These are phyloP conservation scores for Thaumatotibia leucotreta DNA, from an alignment of 1,140 invertebrate genomes.

Conservation along the genomic window DNA sequence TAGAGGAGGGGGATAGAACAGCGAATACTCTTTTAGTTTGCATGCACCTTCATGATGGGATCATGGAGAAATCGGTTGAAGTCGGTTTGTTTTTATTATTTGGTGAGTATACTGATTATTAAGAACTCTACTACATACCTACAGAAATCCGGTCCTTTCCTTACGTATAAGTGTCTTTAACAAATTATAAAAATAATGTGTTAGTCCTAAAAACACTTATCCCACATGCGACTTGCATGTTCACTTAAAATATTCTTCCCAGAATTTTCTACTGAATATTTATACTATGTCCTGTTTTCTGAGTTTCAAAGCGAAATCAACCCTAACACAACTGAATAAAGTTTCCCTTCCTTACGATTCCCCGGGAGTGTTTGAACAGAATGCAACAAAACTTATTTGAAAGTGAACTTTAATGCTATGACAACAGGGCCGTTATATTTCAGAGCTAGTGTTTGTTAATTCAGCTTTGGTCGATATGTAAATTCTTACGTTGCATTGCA, in stretches of 20 bases:
- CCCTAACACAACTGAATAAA: background rate
- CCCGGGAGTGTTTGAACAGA: background rate
- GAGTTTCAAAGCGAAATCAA: background rate
- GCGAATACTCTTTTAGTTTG: too few species aligned
- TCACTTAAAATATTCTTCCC: conserved; percentile 7
- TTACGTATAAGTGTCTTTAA: background rate
- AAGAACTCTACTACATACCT: too few species aligned
- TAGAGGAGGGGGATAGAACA: too few species aligned
- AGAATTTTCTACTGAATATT: conserved; percentile 1
- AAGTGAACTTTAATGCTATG: background rate
- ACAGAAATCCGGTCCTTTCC: too few species aligned
- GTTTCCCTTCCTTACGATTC: background rate
- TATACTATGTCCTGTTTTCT: conserved; percentile 4
- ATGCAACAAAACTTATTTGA: background rate
- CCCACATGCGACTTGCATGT: background rate
- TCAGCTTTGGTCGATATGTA: conserved; percentile 8
- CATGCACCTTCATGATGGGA: too few species aligned
- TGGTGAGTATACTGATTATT: too few species aligned
- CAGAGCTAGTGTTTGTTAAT: background rate
- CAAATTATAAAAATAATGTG: background rate
- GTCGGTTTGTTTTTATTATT: too few species aligned
- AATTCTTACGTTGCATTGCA: conserved; percentile 3
- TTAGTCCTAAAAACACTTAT: conserved; percentile 1
- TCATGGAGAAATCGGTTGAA: too few species aligned
- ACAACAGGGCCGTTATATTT: background rate